These are phyloP conservation scores for Porites divaricata DNA, from an alignment of 92 coral and sea anemone species.

Conservation along the genomic window DNA sequence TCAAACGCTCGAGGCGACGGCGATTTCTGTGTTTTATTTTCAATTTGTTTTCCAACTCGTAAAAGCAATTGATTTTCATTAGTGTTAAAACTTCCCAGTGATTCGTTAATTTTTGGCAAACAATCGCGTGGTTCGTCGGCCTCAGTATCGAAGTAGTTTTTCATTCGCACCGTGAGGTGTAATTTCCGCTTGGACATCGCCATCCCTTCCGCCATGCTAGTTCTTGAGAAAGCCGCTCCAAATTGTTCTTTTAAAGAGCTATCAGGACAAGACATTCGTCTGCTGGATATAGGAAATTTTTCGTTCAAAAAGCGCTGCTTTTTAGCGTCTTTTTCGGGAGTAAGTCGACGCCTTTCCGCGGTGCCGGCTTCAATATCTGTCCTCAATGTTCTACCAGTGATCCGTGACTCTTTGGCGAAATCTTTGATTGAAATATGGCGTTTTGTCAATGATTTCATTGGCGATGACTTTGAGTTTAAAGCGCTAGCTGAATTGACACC, in stretches of 20 bases:
- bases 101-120: constrained; percentile 28
- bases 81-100: constrained; percentile 8
- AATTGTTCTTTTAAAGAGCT: background rate
- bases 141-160: background rate
- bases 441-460: background rate
- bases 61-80: background rate
- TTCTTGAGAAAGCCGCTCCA: background rate
- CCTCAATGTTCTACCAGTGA: background rate
- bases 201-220: too few species aligned
- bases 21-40: background rate
- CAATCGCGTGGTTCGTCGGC: constrained; percentile 24
- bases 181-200: constrained; percentile 5
- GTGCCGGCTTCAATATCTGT: background rate
- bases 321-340: background rate
- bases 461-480: background rate
- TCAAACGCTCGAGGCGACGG: constrained; percentile 7
- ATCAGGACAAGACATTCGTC: constrained; percentile 34
- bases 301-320: background rate
- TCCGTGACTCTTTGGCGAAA: background rate
- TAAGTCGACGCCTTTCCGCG: constrained; percentile 8
- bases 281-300: background rate
- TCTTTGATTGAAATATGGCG: background rate
- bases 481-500: background rate
- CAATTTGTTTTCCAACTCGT: background rate
- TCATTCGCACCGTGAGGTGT: background rate